Evolutionary conservation across 2,797 vertebrate species (phyloP).

Genomic region (Capromys pilorides): DNA sequence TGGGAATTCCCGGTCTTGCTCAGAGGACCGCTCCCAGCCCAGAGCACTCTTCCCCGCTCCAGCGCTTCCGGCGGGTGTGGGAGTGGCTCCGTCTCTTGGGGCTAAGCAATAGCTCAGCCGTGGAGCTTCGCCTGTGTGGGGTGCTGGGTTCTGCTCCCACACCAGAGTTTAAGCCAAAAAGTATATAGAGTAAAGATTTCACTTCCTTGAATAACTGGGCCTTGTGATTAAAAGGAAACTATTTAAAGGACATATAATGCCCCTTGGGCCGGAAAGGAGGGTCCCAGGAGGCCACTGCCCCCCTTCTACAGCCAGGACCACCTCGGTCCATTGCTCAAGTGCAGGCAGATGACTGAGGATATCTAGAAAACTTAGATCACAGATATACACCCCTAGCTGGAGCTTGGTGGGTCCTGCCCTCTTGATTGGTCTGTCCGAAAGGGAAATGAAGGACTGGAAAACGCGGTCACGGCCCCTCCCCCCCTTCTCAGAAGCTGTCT

Average conservation of each 20-base stretch:
- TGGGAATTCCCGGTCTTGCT: background rate
- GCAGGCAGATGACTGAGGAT: background rate
- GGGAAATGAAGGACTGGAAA: background rate
- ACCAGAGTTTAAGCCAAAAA: background rate
- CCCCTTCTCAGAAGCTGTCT: background rate
- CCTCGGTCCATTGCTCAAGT: background rate
- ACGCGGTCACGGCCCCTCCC: background rate
- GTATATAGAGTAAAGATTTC: background rate
- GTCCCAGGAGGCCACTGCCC: no score
- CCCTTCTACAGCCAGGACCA: background rate
- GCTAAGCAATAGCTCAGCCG: background rate
- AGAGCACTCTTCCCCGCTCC: background rate
- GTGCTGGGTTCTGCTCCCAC: background rate
- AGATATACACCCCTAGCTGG: background rate
- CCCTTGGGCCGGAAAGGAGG: background rate
- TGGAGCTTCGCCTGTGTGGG: background rate
- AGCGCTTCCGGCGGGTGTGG: background rate
- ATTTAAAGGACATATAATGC: background rate
- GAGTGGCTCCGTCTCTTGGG: background rate
- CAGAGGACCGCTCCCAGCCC: no score
- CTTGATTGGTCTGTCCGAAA: background rate
- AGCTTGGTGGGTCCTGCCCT: background rate
- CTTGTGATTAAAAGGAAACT: background rate
- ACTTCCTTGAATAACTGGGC: background rate
- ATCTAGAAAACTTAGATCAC: slow-evolving; percentile 6